Conservation (phyloP, 2,888 invertebrate species). For the Cetonia aurata region DNA sequence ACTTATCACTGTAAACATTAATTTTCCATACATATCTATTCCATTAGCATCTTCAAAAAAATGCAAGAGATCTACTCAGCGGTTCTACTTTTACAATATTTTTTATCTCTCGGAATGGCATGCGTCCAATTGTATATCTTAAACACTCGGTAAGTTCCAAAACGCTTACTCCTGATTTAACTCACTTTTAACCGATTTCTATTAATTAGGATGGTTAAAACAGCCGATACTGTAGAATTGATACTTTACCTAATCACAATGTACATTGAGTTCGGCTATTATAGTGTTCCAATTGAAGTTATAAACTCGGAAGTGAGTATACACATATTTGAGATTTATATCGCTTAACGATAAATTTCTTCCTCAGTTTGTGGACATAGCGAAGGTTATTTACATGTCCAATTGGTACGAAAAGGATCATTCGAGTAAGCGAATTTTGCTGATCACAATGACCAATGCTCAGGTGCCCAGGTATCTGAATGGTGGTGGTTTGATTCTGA, state of each 20-base stretch:
- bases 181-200: no score
- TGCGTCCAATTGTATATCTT: slow-evolving; percentile 6
- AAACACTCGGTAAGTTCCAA: slow-evolving; percentile 1
- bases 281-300: slow-evolving; percentile 13
- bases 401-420: slow-evolving; percentile 40
- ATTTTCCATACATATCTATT: no score
- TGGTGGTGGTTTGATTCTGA: slow-evolving; percentile 38
- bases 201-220: neutral
- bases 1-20: no score
- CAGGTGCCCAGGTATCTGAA: slow-evolving; percentile 28
- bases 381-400: slow-evolving; percentile 36
- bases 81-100: slow-evolving; percentile 1
- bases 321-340: no score
- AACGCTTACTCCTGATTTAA: no score
- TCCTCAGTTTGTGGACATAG: slow-evolving; percentile 29
- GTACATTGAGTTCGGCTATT: slow-evolving; percentile 17
- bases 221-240: slow-evolving; percentile 9
- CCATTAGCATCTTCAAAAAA: neutral
- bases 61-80: slow-evolving; percentile 2
- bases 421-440: slow-evolving; percentile 11
- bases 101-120: slow-evolving; percentile 11
- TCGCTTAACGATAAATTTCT: no score
- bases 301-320: slow-evolving; percentile 8
- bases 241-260: slow-evolving; percentile 5
- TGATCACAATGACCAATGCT: slow-evolving; percentile 30